phyloP scores from a whole-genome alignment of 2,797 vertebrate species.

The Myotis myotis region DNA sequence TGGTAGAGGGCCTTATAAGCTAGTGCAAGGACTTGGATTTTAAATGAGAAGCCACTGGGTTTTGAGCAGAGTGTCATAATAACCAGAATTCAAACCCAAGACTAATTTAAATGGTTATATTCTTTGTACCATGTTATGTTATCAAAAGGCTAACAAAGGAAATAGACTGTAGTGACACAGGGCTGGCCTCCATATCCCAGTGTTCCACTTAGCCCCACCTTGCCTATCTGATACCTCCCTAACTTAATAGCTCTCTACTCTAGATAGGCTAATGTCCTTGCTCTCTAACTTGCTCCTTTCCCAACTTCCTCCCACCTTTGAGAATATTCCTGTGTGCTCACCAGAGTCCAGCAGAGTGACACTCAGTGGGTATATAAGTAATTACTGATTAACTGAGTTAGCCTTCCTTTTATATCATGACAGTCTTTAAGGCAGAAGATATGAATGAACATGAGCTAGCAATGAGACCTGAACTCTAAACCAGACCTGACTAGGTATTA shows the following conservation, averaged over 20 bases:
- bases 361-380: background rate
- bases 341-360: background rate
- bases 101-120: background rate
- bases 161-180: slow-evolving; percentile 44
- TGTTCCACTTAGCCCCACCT: slow-evolving; percentile 46
- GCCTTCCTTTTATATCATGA: background rate
- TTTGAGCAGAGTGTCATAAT: background rate
- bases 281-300: slow-evolving; percentile 39
- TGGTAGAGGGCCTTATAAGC: background rate
- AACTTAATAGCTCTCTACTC: slow-evolving; percentile 19
- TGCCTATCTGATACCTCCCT: slow-evolving; percentile 40
- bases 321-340: background rate
- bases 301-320: background rate
- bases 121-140: background rate
- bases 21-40: background rate
- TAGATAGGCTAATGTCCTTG: slow-evolving; percentile 36
- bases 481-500: background rate
- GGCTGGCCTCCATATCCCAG: slow-evolving; percentile 32
- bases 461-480: slow-evolving; percentile 16
- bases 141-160: slow-evolving; percentile 48
- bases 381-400: slow-evolving; percentile 6
- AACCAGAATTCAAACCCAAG: slow-evolving; percentile 37
- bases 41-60: background rate
- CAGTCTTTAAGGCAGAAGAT: slow-evolving; percentile 1
- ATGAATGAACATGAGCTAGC: background rate